Percentiles rank a stretch among this genome's conserved stretches.
These are phyloP conservation scores for Tachystola acroxantha DNA, from an alignment of 2,888 invertebrate species.

Conservation along the genomic window DNA sequence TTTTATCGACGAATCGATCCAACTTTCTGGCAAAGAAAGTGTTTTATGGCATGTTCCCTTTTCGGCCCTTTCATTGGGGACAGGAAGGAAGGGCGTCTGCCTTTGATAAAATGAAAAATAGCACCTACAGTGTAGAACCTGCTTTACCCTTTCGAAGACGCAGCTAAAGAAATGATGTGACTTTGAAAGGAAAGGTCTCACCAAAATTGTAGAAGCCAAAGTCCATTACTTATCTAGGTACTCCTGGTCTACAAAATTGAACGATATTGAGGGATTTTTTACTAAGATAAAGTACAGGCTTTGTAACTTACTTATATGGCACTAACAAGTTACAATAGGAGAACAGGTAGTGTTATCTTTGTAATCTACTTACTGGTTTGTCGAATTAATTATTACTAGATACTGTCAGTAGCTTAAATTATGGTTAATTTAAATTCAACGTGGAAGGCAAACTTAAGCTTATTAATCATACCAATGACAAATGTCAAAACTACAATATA, in stretches of 20 bases:
- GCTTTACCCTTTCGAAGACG: slow-evolving; percentile 38
- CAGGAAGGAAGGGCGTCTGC: slow-evolving; percentile 63
- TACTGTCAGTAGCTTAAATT: background rate
- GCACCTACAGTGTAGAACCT: slow-evolving; percentile 52
- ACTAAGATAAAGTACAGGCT: too few relatives aligned
- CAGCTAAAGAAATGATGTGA: slow-evolving; percentile 26
- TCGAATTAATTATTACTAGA: background rate
- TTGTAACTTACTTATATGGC: too few relatives aligned
- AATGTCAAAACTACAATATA: background rate
- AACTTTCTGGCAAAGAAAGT: slow-evolving; percentile 45
- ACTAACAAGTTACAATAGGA: background rate
- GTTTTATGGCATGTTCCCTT: slow-evolving; percentile 56
- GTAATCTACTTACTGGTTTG: background rate
- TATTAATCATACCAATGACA: background rate
- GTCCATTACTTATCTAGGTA: too few relatives aligned
- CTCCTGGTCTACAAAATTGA: too few relatives aligned
- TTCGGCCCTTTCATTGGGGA: slow-evolving; percentile 56
- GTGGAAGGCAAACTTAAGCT: background rate
- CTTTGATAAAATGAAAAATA: slow-evolving; percentile 74
- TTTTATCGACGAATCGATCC: slow-evolving; percentile 36
- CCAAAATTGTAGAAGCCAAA: background rate
- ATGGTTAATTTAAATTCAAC: slow-evolving; percentile 4
- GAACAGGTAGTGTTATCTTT: background rate
- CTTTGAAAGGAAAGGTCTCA: slow-evolving; percentile 17
- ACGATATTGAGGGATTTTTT: too few relatives aligned